Evolutionary conservation across 2,888 invertebrate genomes (phyloP).

Genomic region (Syrista parreyssii): DNA sequence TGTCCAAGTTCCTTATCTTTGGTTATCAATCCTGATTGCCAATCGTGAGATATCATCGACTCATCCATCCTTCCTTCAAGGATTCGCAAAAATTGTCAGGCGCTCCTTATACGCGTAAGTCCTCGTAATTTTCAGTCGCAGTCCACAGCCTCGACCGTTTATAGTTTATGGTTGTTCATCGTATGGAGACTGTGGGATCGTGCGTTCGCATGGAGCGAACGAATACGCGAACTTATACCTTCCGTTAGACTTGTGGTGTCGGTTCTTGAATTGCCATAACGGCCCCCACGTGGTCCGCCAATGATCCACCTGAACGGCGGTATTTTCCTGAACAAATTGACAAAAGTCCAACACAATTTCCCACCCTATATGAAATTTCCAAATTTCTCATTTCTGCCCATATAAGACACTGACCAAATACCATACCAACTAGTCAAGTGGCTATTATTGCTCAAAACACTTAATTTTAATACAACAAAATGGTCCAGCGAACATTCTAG

Average conservation of each 20-base stretch:
- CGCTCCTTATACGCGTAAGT: too few species aligned
- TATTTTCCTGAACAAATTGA: slow-evolving; percentile 35
- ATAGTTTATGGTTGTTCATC: slow-evolving; percentile 18
- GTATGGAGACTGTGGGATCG: slow-evolving; percentile 19
- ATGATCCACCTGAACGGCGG: slow-evolving; percentile 47
- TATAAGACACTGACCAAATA: not conserved
- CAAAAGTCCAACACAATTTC: slow-evolving; percentile 3
- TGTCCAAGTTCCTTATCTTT: not conserved
- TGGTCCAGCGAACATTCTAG: not conserved
- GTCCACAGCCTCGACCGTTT: not conserved
- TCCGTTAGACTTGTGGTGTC: slow-evolving; percentile 21
- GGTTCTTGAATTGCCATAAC: slow-evolving; percentile 21
- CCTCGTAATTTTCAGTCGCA: too few species aligned
- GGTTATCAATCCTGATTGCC: not conserved
- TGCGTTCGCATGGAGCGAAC: slow-evolving; percentile 15
- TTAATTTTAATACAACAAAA: not conserved
- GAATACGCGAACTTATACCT: slow-evolving; percentile 13
- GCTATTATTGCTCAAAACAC: not conserved
- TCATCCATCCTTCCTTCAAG: too few species aligned
- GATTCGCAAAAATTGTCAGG: too few species aligned
- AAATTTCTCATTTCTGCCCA: not conserved
- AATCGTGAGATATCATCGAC: not conserved
- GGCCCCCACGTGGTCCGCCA: slow-evolving; percentile 20
- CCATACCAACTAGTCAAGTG: not conserved
- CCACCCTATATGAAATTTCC: not conserved